Evolutionary conservation across 2,888 invertebrate species (phyloP), one percentile per base, ranked within the genome.

Genomic region (Heliconius hortense): DNA sequence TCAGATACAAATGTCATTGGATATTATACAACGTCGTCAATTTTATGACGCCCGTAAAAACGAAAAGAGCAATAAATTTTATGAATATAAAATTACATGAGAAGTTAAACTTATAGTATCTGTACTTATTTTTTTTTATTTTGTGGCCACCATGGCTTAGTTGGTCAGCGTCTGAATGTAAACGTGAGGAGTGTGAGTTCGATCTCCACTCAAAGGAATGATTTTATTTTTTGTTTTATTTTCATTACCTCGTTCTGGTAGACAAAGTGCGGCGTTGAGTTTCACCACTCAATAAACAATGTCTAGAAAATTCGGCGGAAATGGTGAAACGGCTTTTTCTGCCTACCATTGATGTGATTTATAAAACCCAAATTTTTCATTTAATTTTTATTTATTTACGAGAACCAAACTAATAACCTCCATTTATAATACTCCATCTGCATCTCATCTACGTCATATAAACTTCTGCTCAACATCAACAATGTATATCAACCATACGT

Each of bases 401-500:
- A 15, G 15, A 21, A 39, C 18, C 39, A 39, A 26, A 48, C 15
- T 26, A 21, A 26, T 18, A 67, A 67, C 67, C 67, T 15, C 4
- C 26, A 26, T 67, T n/a, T 18, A 43, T 26, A 26, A 26, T 3
- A 48, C 8, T 31, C 28, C 48, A 56, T 69, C 2, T 56, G n/a
- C 69, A n/a, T 69, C 69, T 26, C 18, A n/a, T 31, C 24, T 7
- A 4, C 2, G 48, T 69, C 48, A 56, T 56, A 69, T 28, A 53
- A 28, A 69, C 48, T 48, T 69, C 15, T 69, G 5, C 11, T 28
- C 3, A 69, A 69, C 31, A 56, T 56, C 31, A 69, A 53, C 53
- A 69, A 11, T 28, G 31, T 56, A 69, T 21, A 69, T 69, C 69
- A 69, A 69, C 69, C 69, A 69, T 48, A 72, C 48, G 39, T 72